Evolutionary conservation across 2,113 vertebrate genomes (phyloP), one percentile per base, ranked within the genome.

Genomic region (Corynorhinus townsendii): DNA sequence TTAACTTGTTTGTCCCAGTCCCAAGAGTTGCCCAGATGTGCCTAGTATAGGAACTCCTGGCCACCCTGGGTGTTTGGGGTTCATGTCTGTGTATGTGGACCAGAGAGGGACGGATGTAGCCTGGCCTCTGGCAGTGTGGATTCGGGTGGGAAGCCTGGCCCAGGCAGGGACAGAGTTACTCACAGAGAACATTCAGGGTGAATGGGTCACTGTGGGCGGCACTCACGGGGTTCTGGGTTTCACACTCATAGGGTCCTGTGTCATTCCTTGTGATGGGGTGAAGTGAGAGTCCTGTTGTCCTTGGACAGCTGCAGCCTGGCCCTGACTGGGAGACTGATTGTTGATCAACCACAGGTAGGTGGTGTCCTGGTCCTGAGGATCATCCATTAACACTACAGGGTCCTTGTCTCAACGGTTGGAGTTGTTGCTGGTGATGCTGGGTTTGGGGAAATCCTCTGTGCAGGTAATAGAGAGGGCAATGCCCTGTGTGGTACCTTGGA

Each of bases 331-430:
- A 95, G 45, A 4, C 20, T 86, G 33, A 59, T 0, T 56, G 0
- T 75, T 85, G 73, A 81, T 64, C 38, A 16, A 38, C 97, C 97
- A 98, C 4, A 2, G 2, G 45, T 83, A 91, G 38, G 56, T 91
- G 1, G 49, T 56, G 20, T 88, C 3, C n/a, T 64, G 94, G 72
- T 35, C 49, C 15, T 86, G 4, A 11, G 92, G 2, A 10, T 38
- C 89, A 88, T 96, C 97, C 0, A 35, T 96, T 2, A 97, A 84
- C 35, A 56, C 62, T 8, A 96, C 71, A 4, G 47, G 15, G 47
- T 87, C 79, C 66, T 91, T 30, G 28, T 66, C 35, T 59, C 0
- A 1, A 64, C 49, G 56, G 7, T 1, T 16, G 7, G 62, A 35
- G 71, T 43, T 56, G 52, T 22, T 56, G 54, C 19, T 56, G 22